Percentiles rank a stretch among this genome's conserved stretches.
phyloP scores from a whole-genome alignment of 2,113 vertebrate species.

The Chascanopsetta lugubris region DNA sequence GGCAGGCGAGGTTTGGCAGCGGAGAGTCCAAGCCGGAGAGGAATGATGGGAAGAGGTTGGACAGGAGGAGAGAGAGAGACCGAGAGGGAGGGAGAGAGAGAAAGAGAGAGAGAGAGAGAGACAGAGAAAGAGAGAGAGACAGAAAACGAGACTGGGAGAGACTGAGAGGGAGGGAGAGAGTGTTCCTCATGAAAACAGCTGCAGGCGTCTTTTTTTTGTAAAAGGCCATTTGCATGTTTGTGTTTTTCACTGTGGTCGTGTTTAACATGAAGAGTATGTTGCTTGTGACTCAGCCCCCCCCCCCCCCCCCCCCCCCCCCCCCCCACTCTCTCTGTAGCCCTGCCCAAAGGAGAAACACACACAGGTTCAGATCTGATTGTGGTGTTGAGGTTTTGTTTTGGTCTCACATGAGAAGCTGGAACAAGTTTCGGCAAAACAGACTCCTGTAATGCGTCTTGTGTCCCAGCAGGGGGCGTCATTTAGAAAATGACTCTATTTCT shows the following conservation, averaged over 20 bases:
- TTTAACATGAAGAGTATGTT: conserved; percentile 1
- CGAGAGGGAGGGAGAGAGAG: no score
- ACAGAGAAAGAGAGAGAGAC: no score
- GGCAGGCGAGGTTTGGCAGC: conserved; percentile 62
- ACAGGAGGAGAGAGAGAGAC: conserved; percentile 24
- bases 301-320: no score
- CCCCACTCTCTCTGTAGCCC: no score
- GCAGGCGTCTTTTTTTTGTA: conserved; percentile 1
- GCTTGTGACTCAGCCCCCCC: conserved; percentile 3
- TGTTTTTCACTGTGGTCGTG: conserved; percentile 4
- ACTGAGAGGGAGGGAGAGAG: conserved; percentile 4
- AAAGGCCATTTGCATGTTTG: conserved; percentile 35
- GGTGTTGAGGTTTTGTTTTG: no score
- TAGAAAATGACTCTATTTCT: no score
- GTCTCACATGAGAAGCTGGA: no score
- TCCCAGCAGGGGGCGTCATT: no score
- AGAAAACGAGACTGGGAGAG: no score
- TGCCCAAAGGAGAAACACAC: conserved; percentile 9
- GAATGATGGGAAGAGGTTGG: conserved; percentile 62
- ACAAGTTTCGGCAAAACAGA: no score
- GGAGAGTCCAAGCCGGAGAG: conserved; percentile 21
- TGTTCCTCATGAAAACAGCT: conserved; percentile 49
- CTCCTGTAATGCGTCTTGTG: no score
- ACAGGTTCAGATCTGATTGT: neutral
- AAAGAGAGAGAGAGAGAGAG: conserved; percentile 12